Evolutionary conservation across 2,113 vertebrate genomes (phyloP).

Genomic region (Morone chrysops): DNA sequence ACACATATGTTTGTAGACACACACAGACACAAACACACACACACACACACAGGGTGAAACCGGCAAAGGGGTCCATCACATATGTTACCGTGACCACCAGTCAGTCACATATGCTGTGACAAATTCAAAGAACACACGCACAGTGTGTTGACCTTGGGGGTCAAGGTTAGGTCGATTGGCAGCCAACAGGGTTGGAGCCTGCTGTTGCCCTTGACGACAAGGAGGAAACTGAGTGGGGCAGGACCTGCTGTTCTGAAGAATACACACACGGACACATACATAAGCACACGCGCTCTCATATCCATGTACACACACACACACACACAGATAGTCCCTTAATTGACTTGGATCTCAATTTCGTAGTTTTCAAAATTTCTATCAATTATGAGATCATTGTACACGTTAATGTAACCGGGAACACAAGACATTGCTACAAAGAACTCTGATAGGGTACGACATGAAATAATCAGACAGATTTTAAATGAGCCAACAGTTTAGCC

Average conservation of each 20-base stretch:
- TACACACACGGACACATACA: conserved; percentile 23
- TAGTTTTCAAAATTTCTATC: background rate
- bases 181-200: conserved; percentile 66
- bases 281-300: background rate
- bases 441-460: background rate
- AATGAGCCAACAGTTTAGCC: background rate
- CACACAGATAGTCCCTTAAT: background rate
- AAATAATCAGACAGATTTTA: too few relatives aligned
- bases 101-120: conserved; percentile 71
- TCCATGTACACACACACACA: background rate
- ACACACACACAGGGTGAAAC: conserved; percentile 18
- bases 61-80: conserved; percentile 47
- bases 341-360: background rate
- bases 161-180: conserved; percentile 75
- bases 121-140: conserved; percentile 49
- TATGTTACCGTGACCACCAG: conserved; percentile 66
- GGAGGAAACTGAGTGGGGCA: conserved; percentile 53
- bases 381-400: background rate
- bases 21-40: conserved; percentile 9
- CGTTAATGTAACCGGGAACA: background rate
- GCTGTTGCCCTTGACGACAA: conserved; percentile 76
- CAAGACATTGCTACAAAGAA: background rate
- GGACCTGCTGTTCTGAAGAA: conserved; percentile 46
- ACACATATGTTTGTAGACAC: background rate
- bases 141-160: conserved; percentile 67